Base-by-base conservation (phyloP, 2,113 vertebrate species). In the Chitala chitala region DNA sequence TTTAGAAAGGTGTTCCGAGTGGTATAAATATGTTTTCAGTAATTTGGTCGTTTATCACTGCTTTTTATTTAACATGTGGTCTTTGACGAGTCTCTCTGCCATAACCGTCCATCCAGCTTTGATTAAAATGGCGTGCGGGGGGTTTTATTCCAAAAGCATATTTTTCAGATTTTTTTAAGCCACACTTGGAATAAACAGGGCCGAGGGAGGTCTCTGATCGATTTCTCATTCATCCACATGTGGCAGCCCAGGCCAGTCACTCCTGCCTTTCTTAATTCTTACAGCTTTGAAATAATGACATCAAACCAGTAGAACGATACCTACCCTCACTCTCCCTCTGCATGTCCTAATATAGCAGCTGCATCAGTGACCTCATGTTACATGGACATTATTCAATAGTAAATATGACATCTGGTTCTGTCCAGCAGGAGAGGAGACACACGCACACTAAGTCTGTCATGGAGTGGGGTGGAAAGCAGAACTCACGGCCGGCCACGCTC, bases 291-390 rank as follows among this genome's bases (percentile, higher is more conserved):
- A 72, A 31, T 10, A 54, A 78, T 81, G 72, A 78, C 66, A 78
- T 78, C 77, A 78, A 81, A 78, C 59, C 15, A 72, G 26, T 54
- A 78, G 74, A 76, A 76, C 69, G 75, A 72, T 48, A 76, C 83
- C 82, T 71, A 81, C 80, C 63, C n/a, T n/a, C n/a, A n/a, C n/a
- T n/a, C n/a, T n/a, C n/a, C n/a, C n/a, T n/a, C n/a, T n/a, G n/a
- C n/a, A n/a, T 69, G 78, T 80, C 81, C 72, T 31, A 80, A 86
- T 75, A 75, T 73, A 75, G 78, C n/a, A 36, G 55, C 73, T 38
- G 44, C 36, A 76, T 56, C 17, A 5, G 48, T 81, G 64, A 79
- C 56, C 73, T 82, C 74, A 80, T 80, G 5, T 65, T 20, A 13
- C 26, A 61, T 66, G 72, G 76, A 73, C 55, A 74, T 44, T 46